A percentile compares a stretch with the other conserved stretches of the same genome.
Evolutionary conservation across 2,797 vertebrate genomes (phyloP).

Genomic region (Mus caroli): DNA sequence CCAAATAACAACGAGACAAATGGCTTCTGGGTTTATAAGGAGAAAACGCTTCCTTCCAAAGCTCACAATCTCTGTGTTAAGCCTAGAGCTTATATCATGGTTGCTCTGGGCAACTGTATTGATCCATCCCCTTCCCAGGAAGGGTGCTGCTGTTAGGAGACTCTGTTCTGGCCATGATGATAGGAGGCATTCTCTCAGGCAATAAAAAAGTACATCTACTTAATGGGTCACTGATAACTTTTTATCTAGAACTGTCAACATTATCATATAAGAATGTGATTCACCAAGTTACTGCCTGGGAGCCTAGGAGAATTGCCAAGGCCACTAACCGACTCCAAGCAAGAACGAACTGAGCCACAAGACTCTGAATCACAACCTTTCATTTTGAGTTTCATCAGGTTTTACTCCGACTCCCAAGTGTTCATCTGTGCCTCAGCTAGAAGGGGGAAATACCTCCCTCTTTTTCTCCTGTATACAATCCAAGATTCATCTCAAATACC

Average conservation of each 20-base stretch:
- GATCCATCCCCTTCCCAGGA: neutral
- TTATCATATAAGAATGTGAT: neutral
- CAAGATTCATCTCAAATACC: neutral
- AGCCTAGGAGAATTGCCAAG: neutral
- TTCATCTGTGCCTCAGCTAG: neutral
- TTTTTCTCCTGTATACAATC: neutral
- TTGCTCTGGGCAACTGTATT: neutral
- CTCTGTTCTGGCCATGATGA: neutral
- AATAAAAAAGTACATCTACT: neutral
- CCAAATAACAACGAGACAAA: neutral
- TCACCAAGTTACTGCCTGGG: neutral
- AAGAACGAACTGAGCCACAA: neutral
- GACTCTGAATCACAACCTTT: neutral
- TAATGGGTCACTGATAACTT: neutral
- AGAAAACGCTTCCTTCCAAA: constrained; percentile 15
- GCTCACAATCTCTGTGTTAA: neutral
- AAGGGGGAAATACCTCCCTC: neutral
- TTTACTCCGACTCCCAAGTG: neutral
- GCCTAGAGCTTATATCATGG: neutral
- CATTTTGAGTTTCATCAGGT: neutral
- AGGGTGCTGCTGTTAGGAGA: neutral
- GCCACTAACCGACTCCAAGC: neutral
- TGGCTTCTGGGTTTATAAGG: neutral
- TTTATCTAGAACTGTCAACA: neutral
- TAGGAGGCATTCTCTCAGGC: neutral